Percentiles rank a stretch among this genome's conserved stretches.
Evolutionary conservation across 2,888 invertebrate species (phyloP).

Genomic region (Synanthedon vespiformis): DNA sequence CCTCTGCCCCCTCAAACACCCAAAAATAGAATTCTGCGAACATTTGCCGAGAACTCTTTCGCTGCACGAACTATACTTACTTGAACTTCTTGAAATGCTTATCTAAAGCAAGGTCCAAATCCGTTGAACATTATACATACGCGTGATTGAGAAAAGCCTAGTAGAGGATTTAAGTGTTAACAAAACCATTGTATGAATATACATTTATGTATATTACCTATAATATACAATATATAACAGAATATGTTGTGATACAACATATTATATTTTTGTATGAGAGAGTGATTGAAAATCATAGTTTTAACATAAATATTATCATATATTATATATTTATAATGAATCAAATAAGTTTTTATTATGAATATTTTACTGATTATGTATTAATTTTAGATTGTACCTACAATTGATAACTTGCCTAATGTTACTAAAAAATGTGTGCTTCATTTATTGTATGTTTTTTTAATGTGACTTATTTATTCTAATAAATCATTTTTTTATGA

Average conservation of each 20-base stretch:
- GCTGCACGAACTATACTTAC: no score
- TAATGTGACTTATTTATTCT: constrained; percentile 33
- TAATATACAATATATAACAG: constrained; percentile 6
- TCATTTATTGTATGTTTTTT: constrained; percentile 12
- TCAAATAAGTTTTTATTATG: no score
- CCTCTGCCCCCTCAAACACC: no score
- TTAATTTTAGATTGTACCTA: constrained; percentile 1
- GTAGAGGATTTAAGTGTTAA: no score
- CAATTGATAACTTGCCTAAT: constrained; percentile 5
- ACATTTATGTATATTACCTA: neutral
- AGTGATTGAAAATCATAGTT: constrained; percentile 4
- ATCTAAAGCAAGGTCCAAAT: no score
- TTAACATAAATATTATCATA: neutral
- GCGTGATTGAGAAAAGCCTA: no score
- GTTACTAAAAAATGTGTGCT: constrained; percentile 21
- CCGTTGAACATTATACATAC: no score
- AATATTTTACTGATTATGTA: neutral
- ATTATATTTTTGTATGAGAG: constrained; percentile 25
- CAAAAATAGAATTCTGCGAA: no score
- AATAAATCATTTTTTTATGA: constrained; percentile 34
- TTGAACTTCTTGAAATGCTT: no score
- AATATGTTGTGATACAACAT: constrained; percentile 5
- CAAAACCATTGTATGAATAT: neutral
- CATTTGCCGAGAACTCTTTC: no score
- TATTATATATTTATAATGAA: neutral